Evolutionary conservation across 2,113 vertebrate genomes (phyloP).

Genomic region (Camelus bactrianus): DNA sequence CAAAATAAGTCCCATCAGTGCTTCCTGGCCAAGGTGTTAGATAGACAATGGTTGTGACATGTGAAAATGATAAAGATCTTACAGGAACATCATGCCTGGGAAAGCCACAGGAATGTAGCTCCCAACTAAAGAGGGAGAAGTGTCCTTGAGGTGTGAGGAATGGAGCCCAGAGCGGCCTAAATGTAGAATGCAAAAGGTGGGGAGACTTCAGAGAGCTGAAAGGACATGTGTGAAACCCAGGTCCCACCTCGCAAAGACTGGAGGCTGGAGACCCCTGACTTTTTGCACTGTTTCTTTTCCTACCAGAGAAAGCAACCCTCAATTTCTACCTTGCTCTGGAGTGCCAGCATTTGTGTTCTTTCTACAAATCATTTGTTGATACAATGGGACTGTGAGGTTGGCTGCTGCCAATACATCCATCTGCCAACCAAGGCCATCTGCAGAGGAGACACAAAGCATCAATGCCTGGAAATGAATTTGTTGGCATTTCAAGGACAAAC

Average conservation of each 20-base stretch:
- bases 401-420: not conserved
- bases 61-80: not conserved
- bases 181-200: not conserved
- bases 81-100: not conserved
- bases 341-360: not conserved
- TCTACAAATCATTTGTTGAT: not conserved
- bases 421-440: not conserved
- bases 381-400: not conserved
- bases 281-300: not conserved
- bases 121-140: not conserved
- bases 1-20: conserved; percentile 39
- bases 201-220: not conserved
- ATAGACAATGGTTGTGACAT: not conserved
- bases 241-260: not conserved
- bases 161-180: not conserved
- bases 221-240: not conserved
- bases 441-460: not conserved
- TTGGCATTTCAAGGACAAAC: conserved; percentile 22
- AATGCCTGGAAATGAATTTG: not conserved
- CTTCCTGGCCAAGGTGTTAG: not conserved
- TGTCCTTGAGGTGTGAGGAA: not conserved
- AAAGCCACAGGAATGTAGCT: not conserved
- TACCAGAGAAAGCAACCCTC: not conserved
- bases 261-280: not conserved
- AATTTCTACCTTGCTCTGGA: not conserved